Conservation (phyloP, 2,797 vertebrate species). For the Anguilla obscura region DNA sequence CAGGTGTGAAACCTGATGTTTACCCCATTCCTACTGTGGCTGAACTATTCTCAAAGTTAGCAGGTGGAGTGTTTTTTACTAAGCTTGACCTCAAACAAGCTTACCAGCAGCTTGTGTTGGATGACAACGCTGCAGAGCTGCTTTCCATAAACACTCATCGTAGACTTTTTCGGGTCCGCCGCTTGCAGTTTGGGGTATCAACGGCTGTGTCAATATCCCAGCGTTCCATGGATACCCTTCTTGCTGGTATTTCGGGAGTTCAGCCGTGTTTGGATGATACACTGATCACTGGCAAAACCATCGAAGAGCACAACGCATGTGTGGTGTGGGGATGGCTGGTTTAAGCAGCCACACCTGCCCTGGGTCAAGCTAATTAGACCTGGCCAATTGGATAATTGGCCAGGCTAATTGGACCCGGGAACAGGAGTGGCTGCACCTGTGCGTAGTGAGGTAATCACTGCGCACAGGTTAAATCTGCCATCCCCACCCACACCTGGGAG, state of each 20-base stretch:
- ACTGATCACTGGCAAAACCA: neutral
- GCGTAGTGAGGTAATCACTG: too few relatives aligned
- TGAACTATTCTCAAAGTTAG: conserved; percentile 16
- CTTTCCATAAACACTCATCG: neutral
- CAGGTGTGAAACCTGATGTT: conserved; percentile 19
- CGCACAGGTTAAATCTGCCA: too few relatives aligned
- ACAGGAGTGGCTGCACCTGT: too few relatives aligned
- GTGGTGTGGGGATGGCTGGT: too few relatives aligned
- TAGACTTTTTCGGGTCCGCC: neutral
- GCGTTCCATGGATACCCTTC: conserved; percentile 3
- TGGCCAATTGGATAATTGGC: too few relatives aligned
- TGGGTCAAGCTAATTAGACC: too few relatives aligned
- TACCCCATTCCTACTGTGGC: conserved; percentile 19
- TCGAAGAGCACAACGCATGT: neutral
- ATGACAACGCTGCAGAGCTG: neutral
- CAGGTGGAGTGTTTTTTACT: neutral
- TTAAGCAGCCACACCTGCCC: too few relatives aligned
- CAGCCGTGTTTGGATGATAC: conserved; percentile 2
- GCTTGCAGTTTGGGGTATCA: neutral
- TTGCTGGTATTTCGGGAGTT: neutral
- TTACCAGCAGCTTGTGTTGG: conserved; percentile 18
- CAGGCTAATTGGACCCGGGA: too few relatives aligned
- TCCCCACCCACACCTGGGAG: too few relatives aligned
- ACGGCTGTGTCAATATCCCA: neutral
- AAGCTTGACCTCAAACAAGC: conserved; percentile 23